Evolutionary conservation across 2,888 invertebrate species (phyloP).

Genomic region (Drosophila testacea): DNA sequence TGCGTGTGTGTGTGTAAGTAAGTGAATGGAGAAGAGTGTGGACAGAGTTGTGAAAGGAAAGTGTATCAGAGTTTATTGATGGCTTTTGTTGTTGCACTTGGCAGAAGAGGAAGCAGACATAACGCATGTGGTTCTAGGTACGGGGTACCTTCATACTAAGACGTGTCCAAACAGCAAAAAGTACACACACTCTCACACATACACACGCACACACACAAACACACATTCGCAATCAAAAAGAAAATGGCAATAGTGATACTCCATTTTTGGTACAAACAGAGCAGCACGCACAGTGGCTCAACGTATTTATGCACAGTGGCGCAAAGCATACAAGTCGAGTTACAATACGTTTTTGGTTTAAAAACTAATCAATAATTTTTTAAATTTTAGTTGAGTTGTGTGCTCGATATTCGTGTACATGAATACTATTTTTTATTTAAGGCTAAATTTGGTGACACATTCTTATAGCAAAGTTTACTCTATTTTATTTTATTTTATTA

Average conservation of each 20-base stretch:
- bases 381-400: too few relatives aligned
- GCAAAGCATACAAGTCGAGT: too few relatives aligned
- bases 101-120: slow-evolving; percentile 23
- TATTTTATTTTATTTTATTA: too few relatives aligned
- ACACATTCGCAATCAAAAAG: slow-evolving; percentile 6
- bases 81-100: slow-evolving; percentile 50
- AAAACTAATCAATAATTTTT: too few relatives aligned
- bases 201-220: not conserved
- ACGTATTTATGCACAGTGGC: too few relatives aligned
- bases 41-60: slow-evolving; percentile 28
- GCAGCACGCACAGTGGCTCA: slow-evolving; percentile 18
- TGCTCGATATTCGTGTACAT: too few relatives aligned
- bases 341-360: too few relatives aligned
- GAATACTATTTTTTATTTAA: too few relatives aligned
- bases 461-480: too few relatives aligned
- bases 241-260: not conserved
- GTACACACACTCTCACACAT: not conserved
- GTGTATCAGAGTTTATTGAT: slow-evolving; percentile 57
- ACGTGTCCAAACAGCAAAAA: slow-evolving; percentile 20
- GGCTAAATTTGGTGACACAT: too few relatives aligned
- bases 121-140: slow-evolving; percentile 21
- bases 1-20: slow-evolving; percentile 15
- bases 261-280: not conserved
- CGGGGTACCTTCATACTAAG: not conserved
- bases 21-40: not conserved